Conservation (phyloP, 2,113 vertebrate species). For the Lampris megalopsis region DNA sequence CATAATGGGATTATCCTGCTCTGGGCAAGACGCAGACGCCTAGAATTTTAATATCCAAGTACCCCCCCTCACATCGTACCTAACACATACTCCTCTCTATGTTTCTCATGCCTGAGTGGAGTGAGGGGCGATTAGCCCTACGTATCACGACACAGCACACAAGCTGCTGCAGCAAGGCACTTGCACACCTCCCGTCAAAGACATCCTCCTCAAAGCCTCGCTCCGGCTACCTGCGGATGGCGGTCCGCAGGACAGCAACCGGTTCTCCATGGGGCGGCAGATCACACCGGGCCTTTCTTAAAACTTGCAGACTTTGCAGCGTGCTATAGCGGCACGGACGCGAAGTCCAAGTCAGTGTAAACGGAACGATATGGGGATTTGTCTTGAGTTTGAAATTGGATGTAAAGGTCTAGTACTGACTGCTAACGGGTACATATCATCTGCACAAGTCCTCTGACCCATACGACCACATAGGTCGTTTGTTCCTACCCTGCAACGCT, state of each 20-base stretch:
- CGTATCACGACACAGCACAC: slow-evolving; percentile 57
- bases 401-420: too few species aligned
- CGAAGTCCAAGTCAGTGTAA: too few species aligned
- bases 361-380: too few species aligned
- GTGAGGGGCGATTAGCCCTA: slow-evolving; percentile 50
- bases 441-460: too few species aligned
- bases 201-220: slow-evolving; percentile 24
- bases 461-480: too few species aligned
- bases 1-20: slow-evolving; percentile 77
- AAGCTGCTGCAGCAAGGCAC: slow-evolving; percentile 56
- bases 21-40: slow-evolving; percentile 60
- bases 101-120: slow-evolving; percentile 66
- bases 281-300: slow-evolving; percentile 20
- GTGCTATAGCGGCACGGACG: too few species aligned
- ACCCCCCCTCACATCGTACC: slow-evolving; percentile 63
- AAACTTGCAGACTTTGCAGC: background rate
- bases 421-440: too few species aligned
- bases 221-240: slow-evolving; percentile 6
- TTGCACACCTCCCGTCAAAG: slow-evolving; percentile 46
- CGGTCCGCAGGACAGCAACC: too few species aligned
- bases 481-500: too few species aligned
- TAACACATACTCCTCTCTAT: slow-evolving; percentile 57
- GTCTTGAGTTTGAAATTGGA: too few species aligned
- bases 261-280: slow-evolving; percentile 14
- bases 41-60: slow-evolving; percentile 76